Base-by-base conservation (phyloP, 2,113 vertebrate genomes). In the Hyperoodon ampullatus region DNA sequence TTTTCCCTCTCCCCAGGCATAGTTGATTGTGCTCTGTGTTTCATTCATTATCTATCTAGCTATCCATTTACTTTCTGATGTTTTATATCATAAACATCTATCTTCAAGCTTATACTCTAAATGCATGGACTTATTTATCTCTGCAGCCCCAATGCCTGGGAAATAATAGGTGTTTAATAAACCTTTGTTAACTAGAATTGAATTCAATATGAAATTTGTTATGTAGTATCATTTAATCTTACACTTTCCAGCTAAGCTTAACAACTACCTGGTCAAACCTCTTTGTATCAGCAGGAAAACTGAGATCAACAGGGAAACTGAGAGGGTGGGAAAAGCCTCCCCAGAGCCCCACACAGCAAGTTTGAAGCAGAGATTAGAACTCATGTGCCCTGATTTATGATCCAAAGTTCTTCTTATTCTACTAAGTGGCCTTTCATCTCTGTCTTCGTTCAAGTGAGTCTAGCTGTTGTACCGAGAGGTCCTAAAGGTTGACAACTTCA, bases 131-230 rank as follows among this genome's bases (percentile, higher is more conserved):
- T 93, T 85, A 88, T 61, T 75, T 83, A 84, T 35, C 55, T 90
- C 77, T 90, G 21, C 5, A 96, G 33, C 23, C 23, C 58, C 65
- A 87, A 30, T 77, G 44, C 80, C 39, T 97, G 35, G 42, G 18
- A 86, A 81, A 77, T 39, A 71, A 60, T 61, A 95, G 61, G 53
- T 71, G 21, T 87, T 97, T 83, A 55, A 55, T 65, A 94, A 96
- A 85, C n/a, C 61, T 95, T 82, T 88, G 60, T 71, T 82, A 77
- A 50, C 39, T 78, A 68, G 26, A 82, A 81, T 44, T 35, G 23
- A 93, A 95, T 84, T 96, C 35, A 68, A 47, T 35, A 77, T 58
- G 55, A 53, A 44, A 72, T 23, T 30, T 78, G 55, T 44, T 71
- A 77, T 93, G 89, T 85, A 66, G 80, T 71, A 70, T 39, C 71